These are phyloP conservation scores for Rhingia campestris DNA, from an alignment of 2,888 invertebrate species.

Conservation along the genomic window DNA sequence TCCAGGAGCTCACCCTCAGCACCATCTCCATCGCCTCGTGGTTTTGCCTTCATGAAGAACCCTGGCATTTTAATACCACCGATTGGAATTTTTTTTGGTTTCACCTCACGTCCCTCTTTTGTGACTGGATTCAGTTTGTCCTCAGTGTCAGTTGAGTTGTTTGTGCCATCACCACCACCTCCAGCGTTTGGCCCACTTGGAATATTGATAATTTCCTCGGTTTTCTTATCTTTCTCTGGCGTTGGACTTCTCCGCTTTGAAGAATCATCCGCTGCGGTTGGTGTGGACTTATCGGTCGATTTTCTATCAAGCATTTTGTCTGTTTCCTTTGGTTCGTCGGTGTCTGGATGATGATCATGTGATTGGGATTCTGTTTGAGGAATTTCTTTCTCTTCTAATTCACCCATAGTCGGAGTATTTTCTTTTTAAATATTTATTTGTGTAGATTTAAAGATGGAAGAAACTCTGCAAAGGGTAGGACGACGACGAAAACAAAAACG, in stretches of 20 bases:
- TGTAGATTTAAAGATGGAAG: constrained; percentile 17
- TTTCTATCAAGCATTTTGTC: constrained; percentile 82
- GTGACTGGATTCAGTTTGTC: constrained; percentile 80
- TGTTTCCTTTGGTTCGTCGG: constrained; percentile 82
- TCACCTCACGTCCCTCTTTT: constrained; percentile 89
- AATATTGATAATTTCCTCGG: constrained; percentile 81
- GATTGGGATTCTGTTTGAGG: constrained; percentile 79
- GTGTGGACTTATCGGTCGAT: constrained; percentile 68
- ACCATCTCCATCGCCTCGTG: constrained; percentile 86
- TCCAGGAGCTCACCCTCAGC: constrained; percentile 83
- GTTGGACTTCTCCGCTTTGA: constrained; percentile 77
- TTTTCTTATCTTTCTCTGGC: constrained; percentile 78
- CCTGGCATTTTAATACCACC: constrained; percentile 95
- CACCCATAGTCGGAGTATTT: constrained; percentile 78
- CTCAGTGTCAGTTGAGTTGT: constrained; percentile 75
- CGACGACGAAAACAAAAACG: not conserved
- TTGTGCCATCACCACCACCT: constrained; percentile 64
- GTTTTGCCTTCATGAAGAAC: constrained; percentile 90
- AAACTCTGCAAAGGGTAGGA: constrained; percentile 30
- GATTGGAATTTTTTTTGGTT: constrained; percentile 92
- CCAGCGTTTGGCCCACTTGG: constrained; percentile 72
- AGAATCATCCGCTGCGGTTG: constrained; percentile 59
- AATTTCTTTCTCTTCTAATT: constrained; percentile 82
- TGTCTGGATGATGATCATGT: constrained; percentile 77
- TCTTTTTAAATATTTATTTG: constrained; percentile 27